Percentiles rank a stretch among this genome's conserved stretches.
phyloP scores from a whole-genome alignment of 2,888 invertebrate genomes.

The Alviniconcha strummeri region DNA sequence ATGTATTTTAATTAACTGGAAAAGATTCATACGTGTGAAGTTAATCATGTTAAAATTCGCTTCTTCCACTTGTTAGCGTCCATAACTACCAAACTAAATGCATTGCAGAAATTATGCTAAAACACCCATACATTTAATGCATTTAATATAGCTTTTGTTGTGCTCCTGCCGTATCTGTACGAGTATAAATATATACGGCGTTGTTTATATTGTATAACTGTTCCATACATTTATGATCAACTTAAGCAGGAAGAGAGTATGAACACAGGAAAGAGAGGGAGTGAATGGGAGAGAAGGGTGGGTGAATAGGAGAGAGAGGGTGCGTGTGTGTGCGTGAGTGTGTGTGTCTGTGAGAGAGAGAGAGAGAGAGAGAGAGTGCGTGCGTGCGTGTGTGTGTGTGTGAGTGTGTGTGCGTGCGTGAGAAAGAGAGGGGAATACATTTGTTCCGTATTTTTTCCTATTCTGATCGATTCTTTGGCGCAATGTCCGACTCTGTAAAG shows the following conservation, averaged over 20 bases:
- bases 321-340: background rate
- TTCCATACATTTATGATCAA: too few relatives aligned
- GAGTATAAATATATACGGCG: too few relatives aligned
- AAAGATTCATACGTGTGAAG: background rate
- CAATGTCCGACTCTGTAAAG: too few relatives aligned
- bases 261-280: background rate
- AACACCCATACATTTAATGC: background rate
- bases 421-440: too few relatives aligned
- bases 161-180: constrained; percentile 8
- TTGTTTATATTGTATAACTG: too few relatives aligned
- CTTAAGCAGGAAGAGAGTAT: too few relatives aligned
- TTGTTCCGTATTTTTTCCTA: too few relatives aligned
- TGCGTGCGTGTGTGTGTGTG: background rate
- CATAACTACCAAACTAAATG: background rate
- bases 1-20: too few relatives aligned
- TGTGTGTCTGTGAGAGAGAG: background rate
- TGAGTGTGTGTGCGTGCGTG: background rate
- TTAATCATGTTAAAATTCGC: too few relatives aligned
- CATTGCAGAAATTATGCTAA: constrained; percentile 18
- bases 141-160: constrained; percentile 24
- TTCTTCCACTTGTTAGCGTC: constrained; percentile 5
- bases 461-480: too few relatives aligned
- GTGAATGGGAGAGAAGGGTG: background rate
- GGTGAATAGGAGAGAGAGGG: background rate
- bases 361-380: background rate